Evolutionary conservation across 2,797 vertebrate species (phyloP), one percentile per base, ranked within the genome.

Genomic region (Tiaroga cobitis): DNA sequence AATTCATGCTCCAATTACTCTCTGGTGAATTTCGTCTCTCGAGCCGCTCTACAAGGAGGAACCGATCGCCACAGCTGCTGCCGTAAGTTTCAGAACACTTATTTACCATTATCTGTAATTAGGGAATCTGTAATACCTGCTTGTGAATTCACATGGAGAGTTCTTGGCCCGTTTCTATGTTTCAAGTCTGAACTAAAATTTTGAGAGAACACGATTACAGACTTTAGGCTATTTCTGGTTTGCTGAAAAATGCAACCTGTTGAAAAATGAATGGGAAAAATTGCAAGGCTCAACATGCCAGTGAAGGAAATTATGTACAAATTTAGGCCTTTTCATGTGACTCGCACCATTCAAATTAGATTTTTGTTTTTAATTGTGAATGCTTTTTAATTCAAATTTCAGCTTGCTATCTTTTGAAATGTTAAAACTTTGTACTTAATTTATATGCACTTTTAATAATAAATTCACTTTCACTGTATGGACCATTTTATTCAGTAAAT

Each of bases 61-160:
- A 92, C 90, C 89, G 79, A 75, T 85, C 78, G 72, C 80, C 82
- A 26, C 61, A 8, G 81, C 87, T 86, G 75, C 75, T 13, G 75
- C 89, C 46, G 85, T 83, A 91, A 89, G 87, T 85, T 92, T 88
- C 86, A 85, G 88, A 81, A 78, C 86, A 91, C 92, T 94, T 92
- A 93, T 92, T 91, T 92, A 85, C 88, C 90, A 93, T 94, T 89
- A 93, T 93, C 90, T 91, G 90, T 88, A 90, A 88, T 90, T 89
- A 89, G 85, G 81, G 87, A 70, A 85, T 88, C 89, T 37, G 85
- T 91, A 90, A 91, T 87, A 91, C 90, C 86, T 83, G 43, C 19
- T 3, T 56, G 67, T 85, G 69, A 85, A 83, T 82, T 85, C 56
- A 37, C 41, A 63, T 80, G 85, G 59, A 88, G 72, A 85, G 70